phyloP scores from a whole-genome alignment of 2,113 vertebrate species.

The Scomber colias region DNA sequence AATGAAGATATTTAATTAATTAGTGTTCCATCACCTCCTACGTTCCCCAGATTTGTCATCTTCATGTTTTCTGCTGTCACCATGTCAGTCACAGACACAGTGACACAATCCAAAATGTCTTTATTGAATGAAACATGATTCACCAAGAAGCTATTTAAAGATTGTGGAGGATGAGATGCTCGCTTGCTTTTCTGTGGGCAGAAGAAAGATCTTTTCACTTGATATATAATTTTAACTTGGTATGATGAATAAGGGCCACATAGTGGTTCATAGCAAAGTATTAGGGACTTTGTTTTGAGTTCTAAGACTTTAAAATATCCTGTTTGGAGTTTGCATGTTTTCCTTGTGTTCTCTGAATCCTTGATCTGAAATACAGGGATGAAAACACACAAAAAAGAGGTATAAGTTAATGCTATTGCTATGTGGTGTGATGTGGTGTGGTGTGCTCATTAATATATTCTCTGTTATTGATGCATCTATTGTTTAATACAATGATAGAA shows the following conservation, averaged over 20 bases:
- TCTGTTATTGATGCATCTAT: no score
- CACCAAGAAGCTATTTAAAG: slow-evolving; percentile 64
- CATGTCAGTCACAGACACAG: slow-evolving; percentile 65
- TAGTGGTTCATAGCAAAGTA: slow-evolving; percentile 2
- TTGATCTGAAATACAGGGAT: not conserved
- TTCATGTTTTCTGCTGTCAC: slow-evolving; percentile 63
- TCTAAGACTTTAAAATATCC: not conserved
- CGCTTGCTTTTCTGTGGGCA: slow-evolving; percentile 31
- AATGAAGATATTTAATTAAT: slow-evolving; percentile 35
- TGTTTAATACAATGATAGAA: no score
- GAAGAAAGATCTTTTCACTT: slow-evolving; percentile 28
- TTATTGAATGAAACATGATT: slow-evolving; percentile 57
- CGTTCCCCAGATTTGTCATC: slow-evolving; percentile 54
- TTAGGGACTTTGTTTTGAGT: not conserved
- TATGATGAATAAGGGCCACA: not conserved
- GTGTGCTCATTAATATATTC: not conserved
- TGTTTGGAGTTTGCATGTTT: not conserved
- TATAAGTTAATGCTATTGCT: no score
- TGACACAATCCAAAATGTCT: slow-evolving; percentile 40
- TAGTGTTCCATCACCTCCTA: slow-evolving; percentile 55
- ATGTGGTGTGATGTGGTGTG: no score
- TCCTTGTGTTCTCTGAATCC: not conserved
- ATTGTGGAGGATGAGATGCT: slow-evolving; percentile 57
- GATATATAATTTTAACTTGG: slow-evolving; percentile 36
- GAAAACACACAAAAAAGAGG: not conserved